phyloP scores from a whole-genome alignment of 2,888 invertebrate species.

The Drosophila colorata region DNA sequence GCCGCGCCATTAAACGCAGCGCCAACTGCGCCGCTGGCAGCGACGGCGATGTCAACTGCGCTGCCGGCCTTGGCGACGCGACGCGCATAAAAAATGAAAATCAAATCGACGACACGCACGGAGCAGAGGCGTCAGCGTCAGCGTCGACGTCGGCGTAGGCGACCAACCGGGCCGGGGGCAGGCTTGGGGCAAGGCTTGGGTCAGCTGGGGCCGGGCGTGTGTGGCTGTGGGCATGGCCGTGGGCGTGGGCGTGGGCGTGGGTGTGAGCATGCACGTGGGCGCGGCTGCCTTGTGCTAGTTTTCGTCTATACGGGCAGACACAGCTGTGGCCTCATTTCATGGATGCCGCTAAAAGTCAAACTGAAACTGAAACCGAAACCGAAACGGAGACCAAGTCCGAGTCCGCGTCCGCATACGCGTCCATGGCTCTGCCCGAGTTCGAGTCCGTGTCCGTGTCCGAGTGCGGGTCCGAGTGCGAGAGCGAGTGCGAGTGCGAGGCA shows the following conservation, averaged over 20 bases:
- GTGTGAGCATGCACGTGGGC: constrained; percentile 44
- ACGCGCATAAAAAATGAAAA: constrained; percentile 69
- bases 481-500: constrained; percentile 4
- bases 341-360: constrained; percentile 51
- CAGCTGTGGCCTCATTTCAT: constrained; percentile 64
- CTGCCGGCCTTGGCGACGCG: constrained; percentile 62
- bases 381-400: constrained; percentile 6
- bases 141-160: constrained; percentile 52
- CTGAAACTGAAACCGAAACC: constrained; percentile 25
- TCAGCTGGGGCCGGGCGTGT: constrained; percentile 8
- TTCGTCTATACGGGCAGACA: constrained; percentile 57
- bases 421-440: constrained; percentile 12
- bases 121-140: constrained; percentile 20
- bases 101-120: constrained; percentile 72
- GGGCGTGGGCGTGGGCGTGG: constrained; percentile 10
- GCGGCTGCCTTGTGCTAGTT: constrained; percentile 69
- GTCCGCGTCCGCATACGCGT: background rate
- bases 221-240: constrained; percentile 20
- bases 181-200: constrained; percentile 20
- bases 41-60: constrained; percentile 43
- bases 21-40: constrained; percentile 13
- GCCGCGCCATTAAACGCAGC: constrained; percentile 60
- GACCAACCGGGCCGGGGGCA: constrained; percentile 16
- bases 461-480: constrained; percentile 3
- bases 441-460: constrained; percentile 3